phyloP scores from a whole-genome alignment of 2,113 vertebrate genomes.

The Crotalus helleri region DNA sequence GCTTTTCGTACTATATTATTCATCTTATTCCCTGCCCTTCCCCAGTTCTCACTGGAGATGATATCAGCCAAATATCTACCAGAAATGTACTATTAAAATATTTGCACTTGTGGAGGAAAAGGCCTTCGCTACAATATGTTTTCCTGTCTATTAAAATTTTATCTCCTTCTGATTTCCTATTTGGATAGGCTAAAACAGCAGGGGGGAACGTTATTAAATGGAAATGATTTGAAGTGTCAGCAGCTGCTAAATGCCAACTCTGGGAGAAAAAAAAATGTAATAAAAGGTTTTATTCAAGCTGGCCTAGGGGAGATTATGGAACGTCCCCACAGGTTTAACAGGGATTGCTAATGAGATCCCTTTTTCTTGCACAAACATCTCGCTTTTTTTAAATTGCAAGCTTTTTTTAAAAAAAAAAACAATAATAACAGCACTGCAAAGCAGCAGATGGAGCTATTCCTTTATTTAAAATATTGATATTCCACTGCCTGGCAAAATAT shows the following conservation, averaged over 20 bases:
- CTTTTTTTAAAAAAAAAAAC: not conserved
- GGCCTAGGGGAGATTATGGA: not conserved
- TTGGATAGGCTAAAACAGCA: not conserved
- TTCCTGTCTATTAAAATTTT: not conserved
- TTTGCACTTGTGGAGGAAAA: not conserved
- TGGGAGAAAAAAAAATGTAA: not conserved
- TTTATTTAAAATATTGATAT: not conserved
- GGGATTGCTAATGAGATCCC: not conserved
- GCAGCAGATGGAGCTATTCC: not conserved
- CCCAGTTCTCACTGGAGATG: not conserved
- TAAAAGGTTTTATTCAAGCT: not conserved
- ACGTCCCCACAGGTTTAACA: not conserved
- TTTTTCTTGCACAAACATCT: not conserved
- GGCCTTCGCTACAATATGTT: not conserved
- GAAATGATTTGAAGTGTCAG: not conserved
- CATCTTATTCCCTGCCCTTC: not conserved
- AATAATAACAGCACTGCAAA: not conserved
- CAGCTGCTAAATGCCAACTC: not conserved
- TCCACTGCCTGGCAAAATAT: not conserved
- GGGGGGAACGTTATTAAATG: not conserved
- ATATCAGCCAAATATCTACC: not conserved
- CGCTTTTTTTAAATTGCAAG: not conserved
- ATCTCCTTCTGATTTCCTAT: not conserved
- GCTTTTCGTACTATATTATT: conserved; percentile 31
- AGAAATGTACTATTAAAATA: not conserved